Conservation (phyloP, 2,113 vertebrate species). For the Onychorhynchus coronatus region DNA sequence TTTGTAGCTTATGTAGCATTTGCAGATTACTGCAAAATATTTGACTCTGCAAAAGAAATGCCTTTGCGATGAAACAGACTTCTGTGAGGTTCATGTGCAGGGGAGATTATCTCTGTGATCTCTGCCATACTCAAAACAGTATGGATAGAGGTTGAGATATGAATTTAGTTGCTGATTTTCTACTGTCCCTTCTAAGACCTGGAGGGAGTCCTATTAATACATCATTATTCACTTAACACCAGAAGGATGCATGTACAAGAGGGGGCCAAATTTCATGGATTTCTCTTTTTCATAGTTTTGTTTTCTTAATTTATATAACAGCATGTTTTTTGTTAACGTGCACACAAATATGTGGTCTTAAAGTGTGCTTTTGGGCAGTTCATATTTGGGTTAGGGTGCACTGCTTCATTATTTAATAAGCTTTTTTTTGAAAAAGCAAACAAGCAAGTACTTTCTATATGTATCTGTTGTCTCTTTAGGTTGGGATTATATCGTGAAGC, state of each 20-base stretch:
- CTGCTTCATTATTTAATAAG: neutral
- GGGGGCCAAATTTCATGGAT: neutral
- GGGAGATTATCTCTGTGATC: neutral
- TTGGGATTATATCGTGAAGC: conserved; percentile 92
- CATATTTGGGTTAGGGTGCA: neutral
- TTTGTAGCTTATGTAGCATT: neutral
- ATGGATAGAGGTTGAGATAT: neutral
- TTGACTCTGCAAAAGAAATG: neutral
- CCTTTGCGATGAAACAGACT: neutral
- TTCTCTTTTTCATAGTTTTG: neutral
- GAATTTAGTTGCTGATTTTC: neutral
- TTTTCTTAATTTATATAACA: neutral
- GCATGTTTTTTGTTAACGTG: neutral
- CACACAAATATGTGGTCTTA: neutral
- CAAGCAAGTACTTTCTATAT: neutral
- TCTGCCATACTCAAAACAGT: neutral
- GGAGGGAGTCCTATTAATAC: neutral
- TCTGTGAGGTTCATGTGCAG: neutral
- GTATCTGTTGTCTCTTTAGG: conserved; percentile 58
- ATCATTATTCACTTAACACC: neutral
- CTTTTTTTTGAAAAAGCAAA: neutral
- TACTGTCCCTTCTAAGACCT: neutral
- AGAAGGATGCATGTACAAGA: neutral
- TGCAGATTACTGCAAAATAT: neutral
- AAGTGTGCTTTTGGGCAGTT: neutral